Evolutionary conservation across 2,888 invertebrate species (phyloP), one percentile per base, ranked within the genome.

Genomic region (Cistogaster globosa): DNA sequence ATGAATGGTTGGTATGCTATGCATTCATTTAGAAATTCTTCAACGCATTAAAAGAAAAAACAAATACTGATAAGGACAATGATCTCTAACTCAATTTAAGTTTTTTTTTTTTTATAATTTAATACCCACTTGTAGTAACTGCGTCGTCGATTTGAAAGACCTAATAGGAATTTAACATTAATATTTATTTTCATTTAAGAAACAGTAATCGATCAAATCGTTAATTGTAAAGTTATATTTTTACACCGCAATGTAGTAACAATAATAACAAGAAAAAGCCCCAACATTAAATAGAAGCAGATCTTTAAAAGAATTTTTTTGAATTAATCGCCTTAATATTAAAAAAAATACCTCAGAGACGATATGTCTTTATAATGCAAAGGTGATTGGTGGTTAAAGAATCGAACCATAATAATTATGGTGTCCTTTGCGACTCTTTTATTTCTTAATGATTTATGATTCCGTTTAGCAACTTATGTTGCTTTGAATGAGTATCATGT

Each of bases 51-150:
- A 51, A 75, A 48, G n/a, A 45, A 48, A 57, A 32, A 80, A 75
- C 63, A 51, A 75, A 57, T 69, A 65, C 72, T 72, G 72, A 72
- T 72, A 81, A 81, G 84, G 81, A 81, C 84, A 81, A 63, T 77
- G 84, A 81, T 84, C 84, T 81, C 81, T 38, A 68, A 38, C 20
- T 53, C 42, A 79, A 45, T 57, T 48, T 63, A 20, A 22, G n/a
- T 58, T 26, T 26, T 58, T 48, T 32, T 48, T 55, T 55, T 5
- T 16, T 45, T 26, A 26, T 18, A 32, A 51, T n/a, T 51, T 26
- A 51, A 36, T 20, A 16, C 8, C 20, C 12, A 36, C 36, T 32
- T 16, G 20, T 57, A 62, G 36, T 63, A 51, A 72, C 22, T n/a
- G 22, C 58, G 68, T 58, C 32, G 14, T 48, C 12, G 63, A 6